phyloP scores from a whole-genome alignment of 1,140 invertebrate genomes.

The Platorchestia sp. region DNA sequence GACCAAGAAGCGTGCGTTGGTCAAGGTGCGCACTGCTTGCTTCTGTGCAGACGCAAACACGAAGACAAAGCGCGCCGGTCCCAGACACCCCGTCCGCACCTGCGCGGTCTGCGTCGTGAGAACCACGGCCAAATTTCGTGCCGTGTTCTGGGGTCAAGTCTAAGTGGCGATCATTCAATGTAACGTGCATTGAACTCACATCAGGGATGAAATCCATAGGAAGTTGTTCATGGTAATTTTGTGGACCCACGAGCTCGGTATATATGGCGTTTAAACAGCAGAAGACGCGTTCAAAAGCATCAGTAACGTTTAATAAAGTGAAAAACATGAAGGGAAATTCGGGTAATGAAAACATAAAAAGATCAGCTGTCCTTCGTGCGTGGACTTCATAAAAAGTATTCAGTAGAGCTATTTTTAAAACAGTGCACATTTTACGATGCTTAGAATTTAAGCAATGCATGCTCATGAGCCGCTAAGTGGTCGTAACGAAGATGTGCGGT shows the following conservation, averaged over 20 bases:
- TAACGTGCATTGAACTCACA: not conserved
- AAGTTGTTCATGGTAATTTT: not conserved
- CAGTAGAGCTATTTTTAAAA: too few relatives aligned
- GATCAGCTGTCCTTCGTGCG: too few relatives aligned
- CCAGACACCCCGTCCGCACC: not conserved
- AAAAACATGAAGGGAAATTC: too few relatives aligned
- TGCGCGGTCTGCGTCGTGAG: not conserved
- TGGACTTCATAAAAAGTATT: too few relatives aligned
- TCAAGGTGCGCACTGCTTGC: not conserved
- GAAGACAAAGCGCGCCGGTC: not conserved
- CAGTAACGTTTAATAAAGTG: too few relatives aligned
- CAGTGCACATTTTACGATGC: too few relatives aligned
- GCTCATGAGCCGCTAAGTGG: too few relatives aligned
- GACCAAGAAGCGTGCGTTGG: not conserved
- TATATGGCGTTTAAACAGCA: not conserved
- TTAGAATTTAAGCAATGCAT: too few relatives aligned
- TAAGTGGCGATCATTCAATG: not conserved
- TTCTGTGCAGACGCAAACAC: not conserved
- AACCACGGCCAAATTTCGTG: not conserved
- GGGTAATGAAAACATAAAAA: too few relatives aligned
- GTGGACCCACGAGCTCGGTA: not conserved
- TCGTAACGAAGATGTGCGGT: too few relatives aligned
- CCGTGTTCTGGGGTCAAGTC: not conserved
- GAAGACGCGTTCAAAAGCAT: too few relatives aligned
- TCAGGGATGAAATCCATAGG: not conserved